These are phyloP conservation scores for Euglossa dilemma DNA, from an alignment of 1,140 invertebrate genomes.

Conservation along the genomic window DNA sequence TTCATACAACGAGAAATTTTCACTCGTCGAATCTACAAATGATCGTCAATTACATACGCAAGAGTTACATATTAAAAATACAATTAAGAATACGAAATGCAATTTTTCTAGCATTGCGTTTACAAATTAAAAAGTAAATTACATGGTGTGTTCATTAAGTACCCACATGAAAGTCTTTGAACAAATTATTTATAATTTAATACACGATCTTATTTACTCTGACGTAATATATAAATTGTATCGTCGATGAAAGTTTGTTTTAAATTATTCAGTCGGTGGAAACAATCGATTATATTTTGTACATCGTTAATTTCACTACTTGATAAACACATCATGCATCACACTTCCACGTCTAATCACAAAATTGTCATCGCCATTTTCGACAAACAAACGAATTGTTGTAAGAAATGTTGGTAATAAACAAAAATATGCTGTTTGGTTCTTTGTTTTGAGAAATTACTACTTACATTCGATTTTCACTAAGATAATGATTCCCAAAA, in stretches of 20 bases:
- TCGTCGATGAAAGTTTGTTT: background rate
- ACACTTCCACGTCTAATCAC: background rate
- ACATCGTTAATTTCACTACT: background rate
- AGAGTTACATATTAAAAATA: background rate
- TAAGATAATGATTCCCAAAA: too few relatives aligned
- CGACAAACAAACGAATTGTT: background rate
- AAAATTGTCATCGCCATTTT: background rate
- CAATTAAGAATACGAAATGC: too few relatives aligned
- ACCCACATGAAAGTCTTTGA: background rate
- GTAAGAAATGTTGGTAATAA: background rate
- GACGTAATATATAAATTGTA: background rate
- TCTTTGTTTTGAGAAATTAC: conserved; percentile 10
- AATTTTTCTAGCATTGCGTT: background rate
- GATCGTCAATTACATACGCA: background rate
- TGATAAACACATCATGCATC: background rate
- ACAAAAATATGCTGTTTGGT: conserved; percentile 2
- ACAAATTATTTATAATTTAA: background rate
- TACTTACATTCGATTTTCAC: background rate
- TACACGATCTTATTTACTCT: background rate
- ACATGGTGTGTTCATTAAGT: background rate
- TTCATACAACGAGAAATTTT: background rate
- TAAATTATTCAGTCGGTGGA: background rate
- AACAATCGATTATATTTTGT: background rate
- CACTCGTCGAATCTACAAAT: background rate
- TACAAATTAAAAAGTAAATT: background rate